A percentile compares a stretch with the other conserved stretches of the same genome.
Conservation (phyloP, 2,113 vertebrate species). For the Phodopus roborovskii region DNA sequence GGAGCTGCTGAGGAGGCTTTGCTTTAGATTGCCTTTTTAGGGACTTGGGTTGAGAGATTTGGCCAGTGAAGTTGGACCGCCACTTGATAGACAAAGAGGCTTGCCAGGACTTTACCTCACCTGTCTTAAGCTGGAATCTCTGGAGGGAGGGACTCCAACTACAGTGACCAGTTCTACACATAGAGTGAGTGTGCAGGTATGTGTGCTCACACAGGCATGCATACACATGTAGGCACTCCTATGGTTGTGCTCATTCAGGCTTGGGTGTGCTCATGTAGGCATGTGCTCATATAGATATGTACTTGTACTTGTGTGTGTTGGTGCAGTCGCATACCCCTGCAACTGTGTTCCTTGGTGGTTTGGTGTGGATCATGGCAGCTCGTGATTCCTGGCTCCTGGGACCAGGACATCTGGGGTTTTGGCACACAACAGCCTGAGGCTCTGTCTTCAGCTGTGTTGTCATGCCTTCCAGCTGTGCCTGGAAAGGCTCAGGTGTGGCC, state of each 20-base stretch:
- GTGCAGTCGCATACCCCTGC: neutral
- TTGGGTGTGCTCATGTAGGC: neutral
- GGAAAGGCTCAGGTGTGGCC: neutral
- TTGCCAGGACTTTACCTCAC: neutral
- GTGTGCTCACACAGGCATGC: neutral
- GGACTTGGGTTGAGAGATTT: neutral
- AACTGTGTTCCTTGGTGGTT: too few species aligned
- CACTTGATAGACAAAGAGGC: neutral
- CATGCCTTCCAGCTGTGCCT: neutral
- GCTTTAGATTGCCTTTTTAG: neutral
- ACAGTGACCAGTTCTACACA: neutral
- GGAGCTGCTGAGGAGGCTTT: neutral
- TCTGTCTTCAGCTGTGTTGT: fast-evolving
- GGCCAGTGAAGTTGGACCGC: neutral
- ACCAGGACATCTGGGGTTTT: neutral
- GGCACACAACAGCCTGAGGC: neutral
- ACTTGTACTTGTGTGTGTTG: neutral
- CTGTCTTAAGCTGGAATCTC: neutral
- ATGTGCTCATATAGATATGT: neutral
- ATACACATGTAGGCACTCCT: too few species aligned
- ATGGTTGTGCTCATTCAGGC: neutral
- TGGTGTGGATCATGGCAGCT: neutral
- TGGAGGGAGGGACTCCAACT: neutral
- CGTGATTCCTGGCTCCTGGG: neutral
- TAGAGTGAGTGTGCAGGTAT: neutral